Conservation (phyloP, 2,888 invertebrate species). For the Lasioglossum oenotherae region DNA sequence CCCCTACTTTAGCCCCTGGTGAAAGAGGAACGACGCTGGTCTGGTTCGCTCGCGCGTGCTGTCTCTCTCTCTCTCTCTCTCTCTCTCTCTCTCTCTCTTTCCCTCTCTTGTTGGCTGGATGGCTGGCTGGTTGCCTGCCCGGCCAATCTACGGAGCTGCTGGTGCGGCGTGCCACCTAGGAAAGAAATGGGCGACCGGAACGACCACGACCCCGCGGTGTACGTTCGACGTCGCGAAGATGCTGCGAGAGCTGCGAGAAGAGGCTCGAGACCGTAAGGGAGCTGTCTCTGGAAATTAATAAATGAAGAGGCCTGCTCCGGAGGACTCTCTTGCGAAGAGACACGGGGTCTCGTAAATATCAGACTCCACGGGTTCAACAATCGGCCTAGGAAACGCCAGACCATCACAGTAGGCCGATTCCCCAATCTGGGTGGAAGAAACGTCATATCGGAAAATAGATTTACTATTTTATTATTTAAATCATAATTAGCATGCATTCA, state of each 20-base stretch:
- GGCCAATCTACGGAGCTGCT: constrained; percentile 41
- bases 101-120: constrained; percentile 22
- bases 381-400: background rate
- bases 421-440: background rate
- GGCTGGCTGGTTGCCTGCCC: constrained; percentile 55
- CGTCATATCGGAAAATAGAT: background rate
- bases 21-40: constrained; percentile 48
- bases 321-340: background rate
- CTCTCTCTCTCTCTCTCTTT: constrained; percentile 39
- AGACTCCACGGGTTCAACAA: background rate
- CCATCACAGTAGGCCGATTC: background rate
- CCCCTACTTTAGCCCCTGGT: constrained; percentile 58
- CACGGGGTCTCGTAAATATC: constrained; percentile 36
- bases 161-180: constrained; percentile 25
- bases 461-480: background rate
- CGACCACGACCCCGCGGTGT: constrained; percentile 33
- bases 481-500: background rate
- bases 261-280: constrained; percentile 38
- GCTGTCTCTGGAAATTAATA: constrained; percentile 60
- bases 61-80: constrained; percentile 34
- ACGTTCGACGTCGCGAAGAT: constrained; percentile 53
- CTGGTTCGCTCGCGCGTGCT: constrained; percentile 12
- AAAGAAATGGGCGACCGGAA: constrained; percentile 56
- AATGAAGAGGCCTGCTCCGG: constrained; percentile 24
- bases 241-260: constrained; percentile 11